Evolutionary conservation across 1,140 invertebrate species (phyloP).

Genomic region (Drosophila setifemur): DNA sequence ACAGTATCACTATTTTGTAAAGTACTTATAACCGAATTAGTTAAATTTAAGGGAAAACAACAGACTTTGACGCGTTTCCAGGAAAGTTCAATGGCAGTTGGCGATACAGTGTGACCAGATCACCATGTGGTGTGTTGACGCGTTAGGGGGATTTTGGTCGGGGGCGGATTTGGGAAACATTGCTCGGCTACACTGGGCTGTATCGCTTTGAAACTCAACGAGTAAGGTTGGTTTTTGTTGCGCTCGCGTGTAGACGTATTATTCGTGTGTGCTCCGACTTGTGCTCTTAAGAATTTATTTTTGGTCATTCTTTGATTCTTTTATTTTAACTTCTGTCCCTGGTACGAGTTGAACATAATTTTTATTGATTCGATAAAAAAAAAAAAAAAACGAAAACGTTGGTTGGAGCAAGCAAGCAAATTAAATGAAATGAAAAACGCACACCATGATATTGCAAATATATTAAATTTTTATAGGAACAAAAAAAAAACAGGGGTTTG

Average conservation of each 20-base stretch:
- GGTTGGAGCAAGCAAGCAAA: background rate
- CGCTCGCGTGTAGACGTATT: slow-evolving; percentile 52
- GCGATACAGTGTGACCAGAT: too few species aligned
- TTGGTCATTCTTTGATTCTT: slow-evolving; percentile 61
- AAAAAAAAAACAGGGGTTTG: slow-evolving; percentile 34
- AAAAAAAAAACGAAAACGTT: background rate
- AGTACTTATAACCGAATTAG: too few species aligned
- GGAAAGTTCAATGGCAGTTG: too few species aligned
- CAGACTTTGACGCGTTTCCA: too few species aligned
- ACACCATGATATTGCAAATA: background rate
- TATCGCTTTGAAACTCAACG: slow-evolving; percentile 46
- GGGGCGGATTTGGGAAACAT: too few species aligned
- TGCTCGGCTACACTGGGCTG: background rate
- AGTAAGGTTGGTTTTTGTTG: slow-evolving; percentile 24
- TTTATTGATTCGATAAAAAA: background rate
- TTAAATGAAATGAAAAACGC: background rate
- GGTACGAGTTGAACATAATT: slow-evolving; percentile 26
- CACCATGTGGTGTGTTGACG: too few species aligned
- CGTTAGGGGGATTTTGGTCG: too few species aligned
- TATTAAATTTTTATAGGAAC: slow-evolving; percentile 8
- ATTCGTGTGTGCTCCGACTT: slow-evolving; percentile 67
- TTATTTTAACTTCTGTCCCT: slow-evolving; percentile 26
- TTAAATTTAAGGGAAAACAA: too few species aligned
- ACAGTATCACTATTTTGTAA: too few species aligned
- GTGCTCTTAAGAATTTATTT: slow-evolving; percentile 77